Evolutionary conservation across 2,888 invertebrate genomes (phyloP).

Genomic region (Stegophylla sp.): DNA sequence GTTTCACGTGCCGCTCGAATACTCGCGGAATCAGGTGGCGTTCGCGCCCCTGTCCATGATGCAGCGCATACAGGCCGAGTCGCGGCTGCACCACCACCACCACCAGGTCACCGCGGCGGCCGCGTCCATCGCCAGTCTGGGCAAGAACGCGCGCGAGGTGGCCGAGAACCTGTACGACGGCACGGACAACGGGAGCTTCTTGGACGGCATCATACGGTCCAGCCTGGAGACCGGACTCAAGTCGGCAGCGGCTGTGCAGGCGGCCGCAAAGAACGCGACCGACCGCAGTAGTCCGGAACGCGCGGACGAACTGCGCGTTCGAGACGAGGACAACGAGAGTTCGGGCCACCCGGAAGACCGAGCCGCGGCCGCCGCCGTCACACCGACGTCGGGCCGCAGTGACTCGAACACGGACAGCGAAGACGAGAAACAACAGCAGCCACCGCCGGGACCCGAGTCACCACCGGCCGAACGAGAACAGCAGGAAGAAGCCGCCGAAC

Average conservation of each 20-base stretch:
- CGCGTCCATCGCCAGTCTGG: constrained; percentile 60
- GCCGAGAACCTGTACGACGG: constrained; percentile 74
- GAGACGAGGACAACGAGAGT: neutral
- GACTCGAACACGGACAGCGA: constrained; percentile 30
- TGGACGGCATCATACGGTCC: constrained; percentile 84
- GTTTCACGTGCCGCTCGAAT: constrained; percentile 71
- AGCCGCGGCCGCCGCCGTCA: neutral
- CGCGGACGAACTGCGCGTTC: neutral
- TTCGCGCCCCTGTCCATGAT: constrained; percentile 61
- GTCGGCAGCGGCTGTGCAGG: constrained; percentile 8
- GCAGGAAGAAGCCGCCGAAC: neutral
- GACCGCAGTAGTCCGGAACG: neutral
- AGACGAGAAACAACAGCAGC: neutral
- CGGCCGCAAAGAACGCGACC: neutral
- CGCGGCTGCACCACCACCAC: constrained; percentile 61
- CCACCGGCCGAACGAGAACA: constrained; percentile 5
- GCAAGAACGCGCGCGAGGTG: constrained; percentile 69
- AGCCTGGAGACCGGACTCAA: constrained; percentile 75
- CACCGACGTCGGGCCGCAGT: neutral
- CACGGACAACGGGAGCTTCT: constrained; percentile 76
- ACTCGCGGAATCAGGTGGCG: constrained; percentile 71
- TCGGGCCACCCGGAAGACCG: neutral
- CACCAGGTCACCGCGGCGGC: constrained; percentile 53
- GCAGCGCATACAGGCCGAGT: constrained; percentile 39
- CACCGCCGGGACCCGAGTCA: neutral